A percentile compares a stretch with the other conserved stretches of the same genome.
These are phyloP conservation scores for Apamea monoglypha DNA, from an alignment of 2,888 invertebrate species.

Conservation along the genomic window DNA sequence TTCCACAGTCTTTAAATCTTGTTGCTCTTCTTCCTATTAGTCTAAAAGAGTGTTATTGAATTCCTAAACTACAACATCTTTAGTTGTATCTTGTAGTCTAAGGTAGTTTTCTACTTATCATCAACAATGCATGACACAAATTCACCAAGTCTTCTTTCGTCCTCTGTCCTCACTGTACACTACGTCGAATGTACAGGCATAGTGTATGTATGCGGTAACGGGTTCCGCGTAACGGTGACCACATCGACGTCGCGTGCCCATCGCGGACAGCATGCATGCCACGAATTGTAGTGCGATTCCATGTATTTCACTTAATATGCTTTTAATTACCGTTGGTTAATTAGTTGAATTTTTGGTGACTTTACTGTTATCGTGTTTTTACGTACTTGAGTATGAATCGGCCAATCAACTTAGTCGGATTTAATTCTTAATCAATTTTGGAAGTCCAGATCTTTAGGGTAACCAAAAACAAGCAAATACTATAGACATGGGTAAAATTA, in stretches of 20 bases:
- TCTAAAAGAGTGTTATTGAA: neutral
- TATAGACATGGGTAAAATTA: too few relatives aligned
- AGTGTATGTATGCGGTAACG: slow-evolving; percentile 55
- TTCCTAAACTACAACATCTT: neutral
- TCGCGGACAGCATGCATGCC: slow-evolving; percentile 36
- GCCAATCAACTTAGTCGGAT: neutral
- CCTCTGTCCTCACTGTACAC: slow-evolving; percentile 6
- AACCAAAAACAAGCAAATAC: neutral
- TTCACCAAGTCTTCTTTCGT: neutral
- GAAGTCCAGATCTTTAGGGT: neutral
- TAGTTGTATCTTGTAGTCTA: neutral
- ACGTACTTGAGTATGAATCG: neutral
- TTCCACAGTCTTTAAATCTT: neutral
- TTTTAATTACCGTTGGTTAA: slow-evolving; percentile 37
- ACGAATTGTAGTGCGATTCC: slow-evolving; percentile 50
- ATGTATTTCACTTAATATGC: slow-evolving; percentile 27
- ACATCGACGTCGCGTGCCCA: slow-evolving; percentile 55
- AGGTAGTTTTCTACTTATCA: neutral
- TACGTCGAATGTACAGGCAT: slow-evolving; percentile 35
- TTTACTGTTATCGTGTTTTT: neutral
- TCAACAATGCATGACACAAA: neutral
- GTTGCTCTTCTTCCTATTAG: neutral
- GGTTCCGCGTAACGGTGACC: slow-evolving; percentile 65
- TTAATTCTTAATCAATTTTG: neutral
- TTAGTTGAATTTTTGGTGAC: slow-evolving; percentile 8